Base-by-base conservation (phyloP, 2,888 invertebrate species). In the Drosophila mercatorum region DNA sequence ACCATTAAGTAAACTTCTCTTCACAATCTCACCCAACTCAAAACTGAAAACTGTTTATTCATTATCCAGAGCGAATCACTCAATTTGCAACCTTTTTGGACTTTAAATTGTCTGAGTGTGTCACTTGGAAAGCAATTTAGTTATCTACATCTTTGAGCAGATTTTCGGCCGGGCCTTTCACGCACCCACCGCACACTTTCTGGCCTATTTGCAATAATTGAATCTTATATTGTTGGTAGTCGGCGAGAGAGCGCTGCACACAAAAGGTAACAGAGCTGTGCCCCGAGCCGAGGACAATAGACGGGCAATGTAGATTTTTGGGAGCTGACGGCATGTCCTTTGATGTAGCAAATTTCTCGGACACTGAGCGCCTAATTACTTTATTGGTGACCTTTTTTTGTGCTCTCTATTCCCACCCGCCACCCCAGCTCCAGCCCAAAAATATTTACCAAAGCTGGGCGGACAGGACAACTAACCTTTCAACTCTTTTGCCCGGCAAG, bases 301-400 rank as follows among this genome's bases (percentile, higher is more conserved):
- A 63, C 64, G 63, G 47, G 49, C 53, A 56, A 31, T 43, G 56
- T 65, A 59, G 22, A 64, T 62, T 72, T 56, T 44, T 56, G 44
- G 62, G 56, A 28, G 65, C 60, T 52, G 44, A 46, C 31, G 46
- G 17, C 49, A 51, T 65, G 73, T 69, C 85, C 80, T 89, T 86
- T 86, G 85, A 86, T 88, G 89, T 89, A 74, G 68, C 88, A 88
- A 84, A 88, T 89, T 86, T 86, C 79, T 86, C 88, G 86, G 86
- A 89, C 89, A 86, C 80, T 88, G 85, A 86, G 88, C 89, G 82
- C 78, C 89, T 86, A 86, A 86, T 86, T 86, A 89, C 89, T 86
- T 86, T 85, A 86, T 89, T 86, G 86, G 86, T 78, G 89, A 82
- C 89, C 89, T 75, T 86, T 88, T 78, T 78, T 70, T 68, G 75